Conservation (phyloP, 2,113 vertebrate genomes). For the Erythrolamprus reginae region DNA sequence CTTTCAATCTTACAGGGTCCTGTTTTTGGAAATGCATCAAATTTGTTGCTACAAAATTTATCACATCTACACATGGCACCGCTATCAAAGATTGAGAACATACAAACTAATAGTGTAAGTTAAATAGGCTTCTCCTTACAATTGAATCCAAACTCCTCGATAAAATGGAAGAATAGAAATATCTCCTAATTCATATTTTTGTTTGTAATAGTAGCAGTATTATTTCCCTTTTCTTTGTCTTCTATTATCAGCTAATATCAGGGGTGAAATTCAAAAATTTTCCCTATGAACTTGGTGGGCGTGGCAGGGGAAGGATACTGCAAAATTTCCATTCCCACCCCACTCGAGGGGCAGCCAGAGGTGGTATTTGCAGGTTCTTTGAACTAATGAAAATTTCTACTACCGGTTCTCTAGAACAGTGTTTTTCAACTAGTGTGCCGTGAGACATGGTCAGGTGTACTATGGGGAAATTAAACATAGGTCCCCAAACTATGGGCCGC, state of each 20-base stretch:
- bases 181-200: background rate
- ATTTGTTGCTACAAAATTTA: slow-evolving; percentile 85
- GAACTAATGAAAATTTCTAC: no score
- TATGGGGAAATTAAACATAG: no score
- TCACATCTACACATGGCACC: slow-evolving; percentile 83
- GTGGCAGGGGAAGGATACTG: no score
- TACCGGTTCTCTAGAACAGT: no score
- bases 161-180: background rate
- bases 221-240: background rate
- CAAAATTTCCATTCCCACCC: no score
- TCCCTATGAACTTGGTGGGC: no score
- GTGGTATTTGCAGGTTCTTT: no score
- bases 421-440: no score
- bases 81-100: slow-evolving; percentile 84
- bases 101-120: slow-evolving; percentile 84
- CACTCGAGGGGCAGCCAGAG: no score
- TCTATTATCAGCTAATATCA: background rate
- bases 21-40: slow-evolving; percentile 72
- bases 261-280: no score
- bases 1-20: slow-evolving; percentile 70
- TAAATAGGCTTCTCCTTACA: rapidly evolving
- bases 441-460: no score
- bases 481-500: no score
- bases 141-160: rapidly evolving
- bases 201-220: background rate